Evolutionary conservation across 64 coral and sea anemone species (phyloP).

Genomic region (Hydrozoanthus tunicans): DNA sequence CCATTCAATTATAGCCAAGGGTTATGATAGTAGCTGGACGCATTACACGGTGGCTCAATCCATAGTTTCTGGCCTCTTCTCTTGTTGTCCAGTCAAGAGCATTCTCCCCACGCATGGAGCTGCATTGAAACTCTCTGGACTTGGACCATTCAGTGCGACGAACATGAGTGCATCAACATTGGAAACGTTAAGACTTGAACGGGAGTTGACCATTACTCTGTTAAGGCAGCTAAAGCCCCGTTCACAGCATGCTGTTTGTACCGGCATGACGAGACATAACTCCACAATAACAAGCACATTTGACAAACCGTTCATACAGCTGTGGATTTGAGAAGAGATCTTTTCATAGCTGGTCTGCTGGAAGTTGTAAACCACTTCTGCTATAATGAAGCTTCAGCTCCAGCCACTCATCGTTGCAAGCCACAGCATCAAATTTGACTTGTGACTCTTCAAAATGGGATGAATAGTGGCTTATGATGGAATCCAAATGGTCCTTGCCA

Average conservation of each 20-base stretch:
- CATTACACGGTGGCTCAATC: no score
- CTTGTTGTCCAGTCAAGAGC: no score
- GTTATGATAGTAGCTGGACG: no score
- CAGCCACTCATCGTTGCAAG: not conserved
- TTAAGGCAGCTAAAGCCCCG: constrained; percentile 36
- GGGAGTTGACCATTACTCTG: not conserved
- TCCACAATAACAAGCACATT: constrained; percentile 28
- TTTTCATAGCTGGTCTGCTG: not conserved
- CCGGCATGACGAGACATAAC: constrained; percentile 38
- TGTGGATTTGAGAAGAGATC: constrained; percentile 21
- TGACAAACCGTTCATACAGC: constrained; percentile 29
- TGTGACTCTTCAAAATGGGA: constrained; percentile 2
- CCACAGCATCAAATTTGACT: not conserved
- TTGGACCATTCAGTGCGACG: not conserved
- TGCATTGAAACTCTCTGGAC: no score
- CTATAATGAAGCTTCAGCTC: not conserved
- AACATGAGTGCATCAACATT: constrained; percentile 35
- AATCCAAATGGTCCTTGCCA: constrained; percentile 16
- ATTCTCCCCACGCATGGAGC: no score
- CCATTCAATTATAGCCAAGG: no score
- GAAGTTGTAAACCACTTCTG: not conserved
- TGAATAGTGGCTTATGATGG: not conserved
- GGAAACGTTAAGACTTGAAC: constrained; percentile 12
- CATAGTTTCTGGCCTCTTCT: no score
- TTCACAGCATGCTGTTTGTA: constrained; percentile 44